Evolutionary conservation across 1,140 invertebrate genomes (phyloP).

Genomic region (Nephila pilipes): DNA sequence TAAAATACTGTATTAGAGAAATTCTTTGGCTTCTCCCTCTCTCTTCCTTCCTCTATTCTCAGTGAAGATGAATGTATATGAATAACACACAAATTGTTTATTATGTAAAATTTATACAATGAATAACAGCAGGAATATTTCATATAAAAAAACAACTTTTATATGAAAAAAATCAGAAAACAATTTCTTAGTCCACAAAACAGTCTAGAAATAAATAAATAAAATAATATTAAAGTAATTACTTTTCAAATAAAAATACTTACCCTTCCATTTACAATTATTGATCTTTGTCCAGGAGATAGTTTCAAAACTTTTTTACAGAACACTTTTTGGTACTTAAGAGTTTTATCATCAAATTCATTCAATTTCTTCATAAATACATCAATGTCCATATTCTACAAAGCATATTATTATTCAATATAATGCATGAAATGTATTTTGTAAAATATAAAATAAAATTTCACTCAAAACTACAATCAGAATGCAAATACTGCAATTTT

Average conservation of each 20-base stretch:
- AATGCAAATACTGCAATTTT: not conserved
- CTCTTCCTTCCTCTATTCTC: too few relatives aligned
- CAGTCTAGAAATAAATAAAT: not conserved
- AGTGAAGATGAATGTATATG: too few relatives aligned
- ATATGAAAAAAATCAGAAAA: not conserved
- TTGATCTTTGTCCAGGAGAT: slow-evolving; percentile 84
- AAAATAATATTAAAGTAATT: too few relatives aligned
- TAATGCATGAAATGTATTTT: slow-evolving; percentile 75
- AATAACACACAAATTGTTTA: too few relatives aligned
- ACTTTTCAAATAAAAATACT: not conserved
- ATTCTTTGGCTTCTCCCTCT: too few relatives aligned
- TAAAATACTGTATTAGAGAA: too few relatives aligned
- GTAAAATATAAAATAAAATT: slow-evolving; percentile 79
- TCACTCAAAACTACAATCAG: not conserved
- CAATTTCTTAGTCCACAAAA: not conserved
- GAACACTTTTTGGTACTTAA: slow-evolving; percentile 82
- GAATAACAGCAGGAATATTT: too few relatives aligned
- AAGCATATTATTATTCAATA: not conserved
- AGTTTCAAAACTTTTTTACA: slow-evolving; percentile 83
- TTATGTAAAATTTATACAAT: too few relatives aligned
- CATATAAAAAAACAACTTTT: not conserved
- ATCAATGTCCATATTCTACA: slow-evolving; percentile 80
- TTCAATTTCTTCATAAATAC: slow-evolving; percentile 78
- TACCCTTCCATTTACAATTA: slow-evolving; percentile 95
- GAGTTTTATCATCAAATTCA: slow-evolving; percentile 64